These are phyloP conservation scores for Caenorhabditis doughertyi DNA, from an alignment of 2,888 invertebrate species.

Conservation along the genomic window DNA sequence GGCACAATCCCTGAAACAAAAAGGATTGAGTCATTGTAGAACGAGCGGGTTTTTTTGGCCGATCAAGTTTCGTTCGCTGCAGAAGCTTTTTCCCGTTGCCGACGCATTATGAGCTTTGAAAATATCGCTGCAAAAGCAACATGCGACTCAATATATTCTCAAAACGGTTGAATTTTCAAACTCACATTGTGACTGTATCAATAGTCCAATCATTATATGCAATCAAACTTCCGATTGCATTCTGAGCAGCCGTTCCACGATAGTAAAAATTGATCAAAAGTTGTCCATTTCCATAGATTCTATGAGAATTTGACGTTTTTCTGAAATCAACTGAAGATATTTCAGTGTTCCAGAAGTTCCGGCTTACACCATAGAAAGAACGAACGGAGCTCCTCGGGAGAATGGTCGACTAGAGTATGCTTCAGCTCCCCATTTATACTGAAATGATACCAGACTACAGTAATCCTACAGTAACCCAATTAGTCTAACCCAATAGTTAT, in stretches of 20 bases:
- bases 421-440: slow-evolving; percentile 1
- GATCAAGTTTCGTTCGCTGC: neutral
- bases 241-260: neutral
- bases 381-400: neutral
- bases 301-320: neutral
- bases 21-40: neutral
- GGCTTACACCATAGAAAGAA: neutral
- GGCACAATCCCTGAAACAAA: slow-evolving; percentile 1
- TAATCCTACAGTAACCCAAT: neutral
- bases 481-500: slow-evolving; percentile 9
- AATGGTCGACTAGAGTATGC: neutral
- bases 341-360: neutral
- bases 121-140: neutral
- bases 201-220: neutral
- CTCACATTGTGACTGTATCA: slow-evolving; percentile 10
- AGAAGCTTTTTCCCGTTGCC: too few species aligned
- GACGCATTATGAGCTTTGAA: too few species aligned
- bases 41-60: neutral
- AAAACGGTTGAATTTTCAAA: neutral
- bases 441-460: neutral
- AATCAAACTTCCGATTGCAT: slow-evolving; percentile 14
- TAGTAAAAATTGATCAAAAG: neutral
- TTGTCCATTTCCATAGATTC: slow-evolving; percentile 7
- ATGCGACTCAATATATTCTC: too few species aligned
- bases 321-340: slow-evolving; percentile 5